These are phyloP conservation scores for Phrynocephalus forsythii DNA, from an alignment of 2,797 vertebrate genomes.

Conservation along the genomic window DNA sequence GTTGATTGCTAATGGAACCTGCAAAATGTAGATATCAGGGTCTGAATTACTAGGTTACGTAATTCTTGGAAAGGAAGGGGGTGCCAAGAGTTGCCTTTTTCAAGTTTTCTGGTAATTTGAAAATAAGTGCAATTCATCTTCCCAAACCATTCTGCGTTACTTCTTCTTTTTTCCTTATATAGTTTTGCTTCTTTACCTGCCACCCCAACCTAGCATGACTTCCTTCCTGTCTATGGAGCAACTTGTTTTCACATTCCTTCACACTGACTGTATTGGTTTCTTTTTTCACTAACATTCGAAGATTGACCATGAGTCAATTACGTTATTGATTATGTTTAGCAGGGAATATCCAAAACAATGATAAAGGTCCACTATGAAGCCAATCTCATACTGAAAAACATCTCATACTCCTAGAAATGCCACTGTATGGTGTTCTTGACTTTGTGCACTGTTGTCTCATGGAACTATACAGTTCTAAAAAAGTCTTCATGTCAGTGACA, in stretches of 20 bases:
- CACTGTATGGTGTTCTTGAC: too few relatives aligned
- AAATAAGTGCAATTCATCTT: not conserved
- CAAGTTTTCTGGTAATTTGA: not conserved
- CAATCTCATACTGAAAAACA: not conserved
- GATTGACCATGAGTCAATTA: not conserved
- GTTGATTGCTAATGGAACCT: too few relatives aligned
- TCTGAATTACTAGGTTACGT: conserved; percentile 59
- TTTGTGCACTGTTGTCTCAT: not conserved
- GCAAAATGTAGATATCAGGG: not conserved
- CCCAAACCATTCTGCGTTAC: too few relatives aligned
- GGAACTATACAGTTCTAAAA: not conserved
- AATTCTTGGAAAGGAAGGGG: not conserved
- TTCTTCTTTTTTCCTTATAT: not conserved
- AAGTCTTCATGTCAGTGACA: not conserved
- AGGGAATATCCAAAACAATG: not conserved
- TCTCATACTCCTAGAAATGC: not conserved
- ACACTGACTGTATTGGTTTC: not conserved
- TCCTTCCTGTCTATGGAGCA: not conserved
- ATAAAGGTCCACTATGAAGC: not conserved
- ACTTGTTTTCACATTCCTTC: not conserved
- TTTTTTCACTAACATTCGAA: not conserved
- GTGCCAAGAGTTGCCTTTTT: conserved; percentile 3
- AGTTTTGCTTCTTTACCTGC: not conserved
- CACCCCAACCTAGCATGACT: not conserved
- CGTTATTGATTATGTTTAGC: not conserved